These are phyloP conservation scores for Melieria crassipennis DNA, from an alignment of 2,888 invertebrate species.

Conservation along the genomic window DNA sequence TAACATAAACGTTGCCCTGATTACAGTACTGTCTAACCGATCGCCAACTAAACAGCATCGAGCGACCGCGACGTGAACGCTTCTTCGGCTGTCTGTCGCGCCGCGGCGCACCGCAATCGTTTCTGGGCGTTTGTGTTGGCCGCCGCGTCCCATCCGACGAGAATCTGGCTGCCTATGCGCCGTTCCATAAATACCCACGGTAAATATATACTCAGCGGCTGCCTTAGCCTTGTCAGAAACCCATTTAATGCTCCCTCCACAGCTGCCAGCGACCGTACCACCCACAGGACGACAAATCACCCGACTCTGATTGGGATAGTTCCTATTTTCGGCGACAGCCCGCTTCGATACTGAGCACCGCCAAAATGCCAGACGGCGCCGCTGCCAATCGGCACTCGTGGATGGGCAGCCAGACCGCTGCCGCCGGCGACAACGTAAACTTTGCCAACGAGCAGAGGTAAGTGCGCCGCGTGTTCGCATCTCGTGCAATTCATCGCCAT, in stretches of 20 bases:
- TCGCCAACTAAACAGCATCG: constrained; percentile 83
- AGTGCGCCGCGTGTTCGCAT: constrained; percentile 24
- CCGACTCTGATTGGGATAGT: constrained; percentile 78
- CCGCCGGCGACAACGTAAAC: constrained; percentile 50
- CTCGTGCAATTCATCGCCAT: background rate
- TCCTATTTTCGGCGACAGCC: constrained; percentile 84
- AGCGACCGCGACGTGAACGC: constrained; percentile 69
- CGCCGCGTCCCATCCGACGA: constrained; percentile 89
- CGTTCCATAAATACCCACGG: constrained; percentile 81
- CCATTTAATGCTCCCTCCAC: background rate
- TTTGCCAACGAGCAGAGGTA: constrained; percentile 58
- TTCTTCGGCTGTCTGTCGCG: constrained; percentile 87
- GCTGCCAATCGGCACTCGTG: constrained; percentile 46
- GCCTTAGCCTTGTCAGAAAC: background rate
- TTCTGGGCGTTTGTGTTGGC: constrained; percentile 87
- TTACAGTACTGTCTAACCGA: constrained; percentile 87
- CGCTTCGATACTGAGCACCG: constrained; percentile 77
- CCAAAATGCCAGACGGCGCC: constrained; percentile 43
- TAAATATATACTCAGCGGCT: constrained; percentile 62
- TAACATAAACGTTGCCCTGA: background rate
- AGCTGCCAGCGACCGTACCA: constrained; percentile 56
- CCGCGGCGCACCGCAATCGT: constrained; percentile 68
- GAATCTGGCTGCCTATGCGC: constrained; percentile 84
- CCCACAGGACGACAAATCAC: constrained; percentile 49
- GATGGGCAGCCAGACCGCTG: constrained; percentile 46